phyloP scores from a whole-genome alignment of 2,113 vertebrate genomes.

The Rafetus swinhoei region DNA sequence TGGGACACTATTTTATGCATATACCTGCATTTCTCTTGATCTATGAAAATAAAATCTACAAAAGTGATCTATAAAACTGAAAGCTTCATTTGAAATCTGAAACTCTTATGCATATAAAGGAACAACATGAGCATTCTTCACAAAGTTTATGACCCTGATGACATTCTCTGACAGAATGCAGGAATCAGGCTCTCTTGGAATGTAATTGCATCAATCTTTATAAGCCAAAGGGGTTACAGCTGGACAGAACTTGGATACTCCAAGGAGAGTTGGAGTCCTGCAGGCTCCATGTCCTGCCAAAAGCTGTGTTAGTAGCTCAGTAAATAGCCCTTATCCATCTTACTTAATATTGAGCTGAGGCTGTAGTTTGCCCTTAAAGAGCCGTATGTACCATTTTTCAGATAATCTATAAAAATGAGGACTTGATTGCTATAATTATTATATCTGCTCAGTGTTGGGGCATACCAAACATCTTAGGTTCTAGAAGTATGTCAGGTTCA shows the following conservation, averaged over 20 bases:
- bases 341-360: neutral
- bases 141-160: constrained; percentile 54
- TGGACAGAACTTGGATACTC: constrained; percentile 6
- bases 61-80: no score
- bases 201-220: constrained; percentile 51
- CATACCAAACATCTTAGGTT: neutral
- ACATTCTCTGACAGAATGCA: constrained; percentile 64
- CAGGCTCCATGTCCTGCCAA: neutral
- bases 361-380: neutral
- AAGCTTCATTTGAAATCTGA: constrained; percentile 2
- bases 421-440: neutral
- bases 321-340: neutral
- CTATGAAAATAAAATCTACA: neutral
- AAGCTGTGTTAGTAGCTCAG: constrained; percentile 32
- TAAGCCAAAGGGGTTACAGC: constrained; percentile 21
- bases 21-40: neutral
- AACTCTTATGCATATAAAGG: constrained; percentile 2
- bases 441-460: neutral
- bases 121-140: constrained; percentile 36
- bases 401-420: neutral
- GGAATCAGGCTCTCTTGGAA: constrained; percentile 45
- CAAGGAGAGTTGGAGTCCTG: constrained; percentile 1
- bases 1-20: neutral
- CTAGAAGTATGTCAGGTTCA: neutral
- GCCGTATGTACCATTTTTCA: neutral